phyloP scores from a whole-genome alignment of 2,888 invertebrate species.

The Oxytorus armatus region DNA sequence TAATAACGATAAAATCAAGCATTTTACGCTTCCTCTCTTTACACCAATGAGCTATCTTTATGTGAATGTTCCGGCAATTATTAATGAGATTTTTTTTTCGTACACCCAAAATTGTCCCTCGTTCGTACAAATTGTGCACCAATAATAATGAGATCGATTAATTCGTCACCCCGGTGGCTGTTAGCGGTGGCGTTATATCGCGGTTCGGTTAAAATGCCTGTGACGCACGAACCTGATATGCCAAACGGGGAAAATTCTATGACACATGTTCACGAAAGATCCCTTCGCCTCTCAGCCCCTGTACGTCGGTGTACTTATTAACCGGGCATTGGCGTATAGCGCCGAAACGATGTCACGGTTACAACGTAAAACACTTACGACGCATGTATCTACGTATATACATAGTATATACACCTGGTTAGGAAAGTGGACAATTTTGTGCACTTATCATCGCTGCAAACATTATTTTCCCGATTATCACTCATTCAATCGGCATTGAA shows the following conservation, averaged over 20 bases:
- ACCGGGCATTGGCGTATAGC: conserved; percentile 61
- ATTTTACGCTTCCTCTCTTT: too few species aligned
- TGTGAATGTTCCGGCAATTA: too few species aligned
- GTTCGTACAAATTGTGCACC: conserved; percentile 11
- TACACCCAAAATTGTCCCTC: too few species aligned
- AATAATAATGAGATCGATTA: conserved; percentile 44
- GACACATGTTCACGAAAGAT: conserved; percentile 52
- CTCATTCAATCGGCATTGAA: too few species aligned
- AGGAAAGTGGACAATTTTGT: too few species aligned
- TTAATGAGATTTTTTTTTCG: too few species aligned
- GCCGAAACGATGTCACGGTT: conserved; percentile 56
- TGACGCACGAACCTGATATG: conserved; percentile 58
- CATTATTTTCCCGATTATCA: too few species aligned
- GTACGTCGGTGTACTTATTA: conserved; percentile 66
- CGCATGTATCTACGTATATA: background rate
- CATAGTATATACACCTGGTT: too few species aligned
- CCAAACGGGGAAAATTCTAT: conserved; percentile 52
- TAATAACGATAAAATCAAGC: too few species aligned
- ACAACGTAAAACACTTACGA: conserved; percentile 25
- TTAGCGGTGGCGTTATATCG: conserved; percentile 20
- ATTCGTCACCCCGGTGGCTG: conserved; percentile 20
- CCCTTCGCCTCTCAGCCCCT: conserved; percentile 7
- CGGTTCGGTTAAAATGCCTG: conserved; percentile 41
- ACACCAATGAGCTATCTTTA: too few species aligned
- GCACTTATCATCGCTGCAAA: too few species aligned